Percentiles rank a stretch among this genome's conserved stretches.
Evolutionary conservation across 2,797 vertebrate genomes (phyloP).

Genomic region (Halcyon leucocephala): DNA sequence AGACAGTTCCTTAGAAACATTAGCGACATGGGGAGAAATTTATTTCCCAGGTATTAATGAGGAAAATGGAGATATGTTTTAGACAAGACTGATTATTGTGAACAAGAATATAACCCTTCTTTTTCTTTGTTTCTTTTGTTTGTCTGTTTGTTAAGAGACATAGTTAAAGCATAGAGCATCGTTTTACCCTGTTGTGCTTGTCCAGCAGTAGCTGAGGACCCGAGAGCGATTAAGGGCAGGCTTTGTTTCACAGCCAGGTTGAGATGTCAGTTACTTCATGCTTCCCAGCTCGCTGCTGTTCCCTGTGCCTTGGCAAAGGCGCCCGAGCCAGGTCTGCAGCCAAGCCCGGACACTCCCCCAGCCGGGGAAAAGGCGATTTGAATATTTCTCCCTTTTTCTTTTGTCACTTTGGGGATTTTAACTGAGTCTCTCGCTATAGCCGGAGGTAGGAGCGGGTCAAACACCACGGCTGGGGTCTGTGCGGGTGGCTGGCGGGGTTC

Average conservation of each 20-base stretch:
- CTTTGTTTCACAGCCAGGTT: neutral
- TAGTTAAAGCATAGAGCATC: neutral
- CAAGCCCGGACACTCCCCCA: neutral
- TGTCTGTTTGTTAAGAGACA: neutral
- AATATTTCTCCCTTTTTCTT: neutral
- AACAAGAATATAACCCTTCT: neutral
- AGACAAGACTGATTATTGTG: neutral
- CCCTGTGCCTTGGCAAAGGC: neutral
- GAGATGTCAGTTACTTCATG: neutral
- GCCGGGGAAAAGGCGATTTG: fast-evolving
- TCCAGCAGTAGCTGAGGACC: neutral
- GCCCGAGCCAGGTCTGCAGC: neutral
- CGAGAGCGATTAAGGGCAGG: neutral
- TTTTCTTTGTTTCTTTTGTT: neutral
- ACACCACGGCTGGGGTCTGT: neutral
- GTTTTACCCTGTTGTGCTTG: neutral
- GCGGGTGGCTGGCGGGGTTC: fast-evolving
- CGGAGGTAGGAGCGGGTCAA: neutral
- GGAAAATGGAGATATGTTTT: neutral
- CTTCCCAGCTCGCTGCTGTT: neutral
- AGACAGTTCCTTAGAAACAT: neutral
- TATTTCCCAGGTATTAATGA: neutral
- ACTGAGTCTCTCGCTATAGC: neutral
- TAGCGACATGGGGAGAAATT: neutral
- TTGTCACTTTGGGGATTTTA: neutral